phyloP scores from a whole-genome alignment of 2,113 vertebrate species.

The Pontoporia blainvillei region DNA sequence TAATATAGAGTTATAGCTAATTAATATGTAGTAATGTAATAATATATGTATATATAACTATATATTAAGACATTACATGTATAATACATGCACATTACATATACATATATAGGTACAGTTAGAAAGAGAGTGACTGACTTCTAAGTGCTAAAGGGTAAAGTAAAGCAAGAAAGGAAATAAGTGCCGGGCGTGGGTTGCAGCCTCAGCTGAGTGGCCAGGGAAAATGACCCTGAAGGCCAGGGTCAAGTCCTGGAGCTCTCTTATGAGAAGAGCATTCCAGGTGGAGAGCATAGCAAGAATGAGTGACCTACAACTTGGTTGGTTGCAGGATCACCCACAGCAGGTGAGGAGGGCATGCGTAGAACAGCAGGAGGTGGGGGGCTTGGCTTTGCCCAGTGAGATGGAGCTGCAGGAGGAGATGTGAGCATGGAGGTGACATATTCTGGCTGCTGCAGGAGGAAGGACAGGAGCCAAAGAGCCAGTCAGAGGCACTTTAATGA shows the following conservation, averaged over 20 bases:
- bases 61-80: neutral
- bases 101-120: no score
- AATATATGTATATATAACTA: neutral
- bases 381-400: neutral
- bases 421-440: neutral
- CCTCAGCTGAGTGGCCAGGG: neutral
- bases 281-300: no score
- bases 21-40: neutral
- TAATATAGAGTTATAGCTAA: neutral
- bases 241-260: neutral
- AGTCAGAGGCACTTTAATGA: neutral
- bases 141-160: neutral
- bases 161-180: neutral
- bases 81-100: neutral
- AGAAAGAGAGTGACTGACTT: neutral
- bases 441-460: neutral
- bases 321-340: neutral
- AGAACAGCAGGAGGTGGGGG: neutral
- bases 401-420: neutral
- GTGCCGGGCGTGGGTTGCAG: accelerated
- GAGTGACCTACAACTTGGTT: neutral
- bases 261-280: neutral
- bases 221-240: neutral
- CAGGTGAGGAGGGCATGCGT: neutral
- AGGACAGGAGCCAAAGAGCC: neutral